These are phyloP conservation scores for Exaiptasia diaphana DNA, from an alignment of 64 coral and sea anemone species.

Conservation along the genomic window DNA sequence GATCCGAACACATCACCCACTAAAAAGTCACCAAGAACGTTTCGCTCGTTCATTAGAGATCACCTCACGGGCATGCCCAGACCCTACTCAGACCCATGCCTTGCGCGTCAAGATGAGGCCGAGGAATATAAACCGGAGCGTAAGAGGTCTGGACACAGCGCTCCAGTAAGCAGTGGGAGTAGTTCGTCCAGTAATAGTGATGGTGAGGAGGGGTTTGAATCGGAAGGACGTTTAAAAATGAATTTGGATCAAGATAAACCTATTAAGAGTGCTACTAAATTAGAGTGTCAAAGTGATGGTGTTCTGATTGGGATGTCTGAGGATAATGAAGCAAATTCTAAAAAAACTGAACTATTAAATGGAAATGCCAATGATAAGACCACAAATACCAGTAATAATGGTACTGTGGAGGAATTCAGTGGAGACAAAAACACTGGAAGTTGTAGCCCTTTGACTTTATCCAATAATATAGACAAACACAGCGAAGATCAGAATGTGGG, in stretches of 20 bases:
- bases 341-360: too few species aligned
- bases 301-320: neutral
- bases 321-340: too few species aligned
- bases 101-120: neutral
- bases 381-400: too few species aligned
- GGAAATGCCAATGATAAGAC: too few species aligned
- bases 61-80: neutral
- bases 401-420: too few species aligned
- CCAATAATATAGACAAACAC: too few species aligned
- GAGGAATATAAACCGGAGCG: slow-evolving; percentile 4
- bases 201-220: neutral
- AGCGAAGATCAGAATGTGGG: too few species aligned
- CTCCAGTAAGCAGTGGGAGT: slow-evolving; percentile 40
- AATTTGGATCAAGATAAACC: too few species aligned
- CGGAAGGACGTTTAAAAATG: too few species aligned
- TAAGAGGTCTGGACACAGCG: slow-evolving; percentile 10
- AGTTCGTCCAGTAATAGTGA: slow-evolving; percentile 42
- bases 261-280: slow-evolving; percentile 3
- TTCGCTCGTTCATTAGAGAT: neutral
- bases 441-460: too few species aligned
- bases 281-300: slow-evolving; percentile 2
- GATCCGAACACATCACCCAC: neutral
- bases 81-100: slow-evolving; percentile 48
- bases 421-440: too few species aligned
- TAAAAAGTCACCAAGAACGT: neutral